A percentile compares a stretch with the other conserved stretches of the same genome.
Conservation (phyloP, 1,140 invertebrate species). For the Anastrepha ludens region DNA sequence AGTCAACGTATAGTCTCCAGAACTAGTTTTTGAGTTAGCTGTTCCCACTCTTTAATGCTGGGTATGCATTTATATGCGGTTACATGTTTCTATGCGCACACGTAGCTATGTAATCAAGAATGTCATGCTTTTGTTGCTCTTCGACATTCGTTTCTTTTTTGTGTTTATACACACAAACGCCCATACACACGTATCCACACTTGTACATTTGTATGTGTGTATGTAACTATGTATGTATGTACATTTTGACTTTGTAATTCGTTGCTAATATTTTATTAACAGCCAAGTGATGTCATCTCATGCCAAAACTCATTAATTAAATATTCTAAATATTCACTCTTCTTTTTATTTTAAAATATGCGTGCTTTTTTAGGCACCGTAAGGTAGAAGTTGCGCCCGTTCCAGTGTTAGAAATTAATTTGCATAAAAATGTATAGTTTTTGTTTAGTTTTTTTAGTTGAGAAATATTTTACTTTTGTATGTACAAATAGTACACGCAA, state of each 20-base stretch:
- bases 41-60: no score
- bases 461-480: no score
- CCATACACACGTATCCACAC: background rate
- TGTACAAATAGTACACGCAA: no score
- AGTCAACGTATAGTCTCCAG: no score
- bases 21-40: no score
- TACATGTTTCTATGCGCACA: no score
- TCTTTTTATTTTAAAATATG: conserved; percentile 19
- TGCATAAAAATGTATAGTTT: background rate
- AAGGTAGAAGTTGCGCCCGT: background rate
- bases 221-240: background rate
- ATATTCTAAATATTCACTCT: background rate
- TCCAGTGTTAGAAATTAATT: background rate
- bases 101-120: no score
- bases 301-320: conserved; percentile 21
- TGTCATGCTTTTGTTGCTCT: no score
- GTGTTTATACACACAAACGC: background rate
- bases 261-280: conserved; percentile 39
- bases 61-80: no score
- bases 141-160: background rate
- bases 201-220: background rate
- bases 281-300: conserved; percentile 13
- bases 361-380: conserved; percentile 25
- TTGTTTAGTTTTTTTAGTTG: background rate
- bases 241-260: background rate